A percentile compares a stretch with the other conserved stretches of the same genome.
Conservation (phyloP, 2,113 vertebrate genomes). For the Gnathonemus longibarbis region DNA sequence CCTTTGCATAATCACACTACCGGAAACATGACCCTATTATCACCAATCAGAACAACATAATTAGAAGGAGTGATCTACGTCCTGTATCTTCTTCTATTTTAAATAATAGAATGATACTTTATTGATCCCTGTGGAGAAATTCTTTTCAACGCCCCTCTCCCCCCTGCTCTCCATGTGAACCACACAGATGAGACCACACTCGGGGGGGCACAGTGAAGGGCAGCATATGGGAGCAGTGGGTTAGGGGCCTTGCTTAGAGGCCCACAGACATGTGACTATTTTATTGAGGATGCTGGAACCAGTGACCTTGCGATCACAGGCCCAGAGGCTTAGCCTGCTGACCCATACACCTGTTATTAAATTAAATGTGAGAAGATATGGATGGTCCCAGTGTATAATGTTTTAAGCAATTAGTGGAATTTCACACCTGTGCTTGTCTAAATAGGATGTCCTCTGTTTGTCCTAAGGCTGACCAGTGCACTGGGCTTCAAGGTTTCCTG, state of each 20-base stretch:
- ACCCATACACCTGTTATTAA: not conserved
- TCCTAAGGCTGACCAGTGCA: conserved; percentile 61
- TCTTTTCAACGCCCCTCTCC: not conserved
- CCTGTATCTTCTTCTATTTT: not conserved
- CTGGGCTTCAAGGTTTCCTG: conserved; percentile 62
- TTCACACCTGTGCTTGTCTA: not conserved
- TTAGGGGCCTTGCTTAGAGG: not conserved
- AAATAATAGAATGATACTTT: not conserved
- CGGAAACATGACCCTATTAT: not conserved
- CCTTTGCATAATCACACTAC: not conserved
- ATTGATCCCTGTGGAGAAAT: not conserved
- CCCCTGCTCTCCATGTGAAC: not conserved
- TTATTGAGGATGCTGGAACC: not conserved
- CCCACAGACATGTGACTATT: not conserved
- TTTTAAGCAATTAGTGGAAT: not conserved
- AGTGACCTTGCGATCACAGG: not conserved
- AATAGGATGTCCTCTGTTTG: not conserved
- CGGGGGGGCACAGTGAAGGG: not conserved
- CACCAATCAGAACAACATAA: not conserved
- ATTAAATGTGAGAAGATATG: not conserved
- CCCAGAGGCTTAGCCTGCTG: not conserved
- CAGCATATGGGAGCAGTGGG: not conserved
- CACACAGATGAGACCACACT: not conserved
- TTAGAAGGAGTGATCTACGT: not conserved
- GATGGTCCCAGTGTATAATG: not conserved